These are phyloP conservation scores for Pterocles orientalis DNA, from an alignment of 2,113 vertebrate genomes.

Conservation along the genomic window DNA sequence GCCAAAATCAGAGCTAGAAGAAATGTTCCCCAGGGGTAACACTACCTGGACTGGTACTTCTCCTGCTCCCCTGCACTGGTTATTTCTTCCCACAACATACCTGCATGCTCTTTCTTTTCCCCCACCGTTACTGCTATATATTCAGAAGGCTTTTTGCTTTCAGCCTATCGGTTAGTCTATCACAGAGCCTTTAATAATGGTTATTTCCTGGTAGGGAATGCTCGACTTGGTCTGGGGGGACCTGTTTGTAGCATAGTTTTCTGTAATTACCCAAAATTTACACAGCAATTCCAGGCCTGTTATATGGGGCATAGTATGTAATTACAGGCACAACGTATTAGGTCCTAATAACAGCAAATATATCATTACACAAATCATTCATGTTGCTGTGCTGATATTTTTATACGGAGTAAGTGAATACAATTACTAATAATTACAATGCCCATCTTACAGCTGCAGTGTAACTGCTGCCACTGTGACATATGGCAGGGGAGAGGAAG, in stretches of 20 bases:
- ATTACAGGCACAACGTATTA: slow-evolving; percentile 60
- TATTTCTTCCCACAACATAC: neutral
- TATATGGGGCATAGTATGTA: slow-evolving; percentile 11
- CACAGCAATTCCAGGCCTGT: slow-evolving; percentile 40
- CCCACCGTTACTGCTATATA: neutral
- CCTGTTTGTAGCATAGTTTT: slow-evolving; percentile 55
- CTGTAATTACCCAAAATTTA: slow-evolving; percentile 51
- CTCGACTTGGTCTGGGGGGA: slow-evolving; percentile 3
- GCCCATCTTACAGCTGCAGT: slow-evolving; percentile 1
- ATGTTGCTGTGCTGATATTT: slow-evolving; percentile 31
- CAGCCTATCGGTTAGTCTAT: neutral
- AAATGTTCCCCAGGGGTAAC: neutral
- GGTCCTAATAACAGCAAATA: slow-evolving; percentile 47
- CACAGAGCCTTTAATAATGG: slow-evolving; percentile 10
- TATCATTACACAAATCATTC: slow-evolving; percentile 57
- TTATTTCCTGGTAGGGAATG: slow-evolving; percentile 36
- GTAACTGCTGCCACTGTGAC: neutral
- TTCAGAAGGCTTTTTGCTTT: neutral
- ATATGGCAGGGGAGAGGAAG: neutral
- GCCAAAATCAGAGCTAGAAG: neutral
- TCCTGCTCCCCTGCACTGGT: neutral
- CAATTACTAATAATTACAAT: slow-evolving; percentile 11
- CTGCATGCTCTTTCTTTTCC: neutral
- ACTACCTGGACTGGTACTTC: neutral
- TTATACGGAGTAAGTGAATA: slow-evolving; percentile 15